Evolutionary conservation across 2,888 invertebrate species (phyloP), one percentile per base, ranked within the genome.

Genomic region (Ypsolopha scabrella): DNA sequence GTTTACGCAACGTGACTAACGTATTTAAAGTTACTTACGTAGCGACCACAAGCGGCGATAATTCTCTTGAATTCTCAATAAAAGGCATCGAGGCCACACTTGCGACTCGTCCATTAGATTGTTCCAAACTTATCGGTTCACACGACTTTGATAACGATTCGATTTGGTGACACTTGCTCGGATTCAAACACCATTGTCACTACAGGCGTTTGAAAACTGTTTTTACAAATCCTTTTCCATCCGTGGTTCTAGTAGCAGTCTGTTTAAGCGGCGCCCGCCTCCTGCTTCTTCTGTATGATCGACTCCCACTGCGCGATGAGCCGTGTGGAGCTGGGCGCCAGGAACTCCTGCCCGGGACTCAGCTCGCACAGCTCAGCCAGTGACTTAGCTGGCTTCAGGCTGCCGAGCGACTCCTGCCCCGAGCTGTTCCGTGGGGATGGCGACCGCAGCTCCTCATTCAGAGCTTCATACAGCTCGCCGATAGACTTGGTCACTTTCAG

Each of bases 301-400:
- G 90, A 93, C 76, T 94, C 94, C 92, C 94, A 94, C 74, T 93
- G 91, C 59, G 92, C 93, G 64, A 94, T 94, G 56, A 94, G 86
- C 45, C 90, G 81, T 55, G 89, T 89, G 44, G 93, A 91, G 64
- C 91, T 92, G 10, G 93, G 92, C 49, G 91, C 90, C 14, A 89
- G 85, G 60, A 83, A 83, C 64, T 88, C 88, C 65, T 91, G 90
- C 33, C 90, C 90, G 35, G 91, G 90, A 47, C 80, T 82, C 49
- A 91, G 80, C 66, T 91, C 90, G 68, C 92, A 92, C 53, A 92
- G 72, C 65, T 91, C 89, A 2, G 92, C 92, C 61, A 92, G 72
- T 0, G 92, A 92, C 67, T 90, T 86, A 2, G 92, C 91, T 43
- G 91, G 91, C 66, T 91, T 90, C 62, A 92, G 66, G 51, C 88